Percentiles rank a stretch among this genome's conserved stretches.
Conservation (phyloP, 2,888 invertebrate genomes). For the Quadroppia sp. region DNA sequence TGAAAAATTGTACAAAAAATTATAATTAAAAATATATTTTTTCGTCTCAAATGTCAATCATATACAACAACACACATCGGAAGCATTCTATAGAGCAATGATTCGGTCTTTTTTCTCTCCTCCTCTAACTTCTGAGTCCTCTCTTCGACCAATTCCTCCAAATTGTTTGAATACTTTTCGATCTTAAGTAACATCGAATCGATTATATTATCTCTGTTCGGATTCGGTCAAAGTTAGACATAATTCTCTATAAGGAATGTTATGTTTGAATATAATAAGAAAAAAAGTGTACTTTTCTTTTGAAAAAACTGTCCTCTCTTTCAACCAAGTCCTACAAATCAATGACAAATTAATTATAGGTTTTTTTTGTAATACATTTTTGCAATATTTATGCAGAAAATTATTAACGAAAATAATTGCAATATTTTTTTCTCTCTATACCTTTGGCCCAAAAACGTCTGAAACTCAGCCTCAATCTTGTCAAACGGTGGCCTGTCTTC, state of each 20-base stretch:
- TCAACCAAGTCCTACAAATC: no score
- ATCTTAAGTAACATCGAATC: slow-evolving; percentile 97
- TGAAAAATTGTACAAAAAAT: neutral
- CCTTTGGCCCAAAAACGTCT: slow-evolving; percentile 85
- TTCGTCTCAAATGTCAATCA: neutral
- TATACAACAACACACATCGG: slow-evolving; percentile 55
- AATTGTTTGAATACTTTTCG: slow-evolving; percentile 90
- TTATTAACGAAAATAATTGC: no score
- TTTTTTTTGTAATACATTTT: no score
- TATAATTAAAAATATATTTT: no score
- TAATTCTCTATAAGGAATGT: neutral
- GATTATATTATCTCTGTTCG: slow-evolving; percentile 80
- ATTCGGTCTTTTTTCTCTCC: slow-evolving; percentile 93
- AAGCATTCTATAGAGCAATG: slow-evolving; percentile 92
- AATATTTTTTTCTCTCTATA: slow-evolving; percentile 50
- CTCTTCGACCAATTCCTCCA: slow-evolving; percentile 86
- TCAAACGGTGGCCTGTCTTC: slow-evolving; percentile 84
- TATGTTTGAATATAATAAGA: neutral
- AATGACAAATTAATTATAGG: no score
- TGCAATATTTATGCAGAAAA: no score
- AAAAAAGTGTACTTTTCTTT: no score
- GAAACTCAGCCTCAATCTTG: slow-evolving; percentile 76
- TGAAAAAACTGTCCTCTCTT: no score
- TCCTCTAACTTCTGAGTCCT: slow-evolving; percentile 88
- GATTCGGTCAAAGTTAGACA: no score